These are phyloP conservation scores for Huso huso DNA, from an alignment of 2,797 vertebrate genomes.

Conservation along the genomic window DNA sequence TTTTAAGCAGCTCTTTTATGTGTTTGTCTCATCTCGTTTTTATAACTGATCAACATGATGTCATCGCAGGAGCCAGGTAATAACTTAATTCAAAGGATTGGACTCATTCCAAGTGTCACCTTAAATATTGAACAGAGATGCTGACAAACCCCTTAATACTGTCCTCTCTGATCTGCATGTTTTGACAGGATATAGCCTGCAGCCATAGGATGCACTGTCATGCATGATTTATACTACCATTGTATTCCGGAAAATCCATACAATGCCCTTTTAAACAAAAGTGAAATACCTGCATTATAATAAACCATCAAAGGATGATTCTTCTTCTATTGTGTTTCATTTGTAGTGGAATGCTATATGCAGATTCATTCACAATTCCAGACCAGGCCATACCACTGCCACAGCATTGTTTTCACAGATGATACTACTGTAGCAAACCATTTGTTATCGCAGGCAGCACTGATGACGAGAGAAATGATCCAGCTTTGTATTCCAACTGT, in stretches of 20 bases:
- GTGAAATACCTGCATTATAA: too few species aligned
- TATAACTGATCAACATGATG: constrained; percentile 30
- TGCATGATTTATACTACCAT: background rate
- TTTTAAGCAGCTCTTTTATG: constrained; percentile 25
- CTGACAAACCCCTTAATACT: background rate
- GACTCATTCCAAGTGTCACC: constrained; percentile 29
- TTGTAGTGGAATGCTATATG: too few species aligned
- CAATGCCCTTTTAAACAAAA: too few species aligned
- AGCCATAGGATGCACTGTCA: background rate
- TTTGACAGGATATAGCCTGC: background rate
- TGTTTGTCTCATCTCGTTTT: constrained; percentile 27
- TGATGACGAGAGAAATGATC: too few species aligned
- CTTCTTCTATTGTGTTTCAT: too few species aligned
- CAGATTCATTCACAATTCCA: too few species aligned
- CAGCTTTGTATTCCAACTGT: too few species aligned
- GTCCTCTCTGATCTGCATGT: background rate
- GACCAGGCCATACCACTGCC: too few species aligned
- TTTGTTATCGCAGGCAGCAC: too few species aligned
- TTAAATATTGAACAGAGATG: constrained; percentile 11
- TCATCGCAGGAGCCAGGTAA: constrained; percentile 19
- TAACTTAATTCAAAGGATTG: constrained; percentile 21
- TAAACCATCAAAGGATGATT: too few species aligned
- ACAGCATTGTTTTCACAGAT: too few species aligned
- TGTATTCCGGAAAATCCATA: background rate
- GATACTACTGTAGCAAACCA: too few species aligned